Evolutionary conservation across 1,140 invertebrate genomes (phyloP).

Genomic region (Zaprionus camerounensis): DNA sequence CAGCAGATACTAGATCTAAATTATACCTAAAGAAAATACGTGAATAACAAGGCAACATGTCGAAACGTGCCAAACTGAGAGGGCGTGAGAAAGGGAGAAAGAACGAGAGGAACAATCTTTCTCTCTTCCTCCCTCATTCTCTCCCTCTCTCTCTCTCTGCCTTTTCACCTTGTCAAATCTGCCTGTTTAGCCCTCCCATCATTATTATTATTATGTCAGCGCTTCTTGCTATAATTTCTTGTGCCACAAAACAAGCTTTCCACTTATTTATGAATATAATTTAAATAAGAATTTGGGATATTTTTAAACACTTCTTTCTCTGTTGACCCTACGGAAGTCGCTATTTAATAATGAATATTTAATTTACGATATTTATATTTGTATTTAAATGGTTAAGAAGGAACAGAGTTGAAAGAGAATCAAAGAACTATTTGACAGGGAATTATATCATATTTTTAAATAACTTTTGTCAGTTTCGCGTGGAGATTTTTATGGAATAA

Average conservation of each 20-base stretch:
- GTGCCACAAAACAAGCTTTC: neutral
- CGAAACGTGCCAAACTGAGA: slow-evolving; percentile 14
- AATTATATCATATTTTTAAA: slow-evolving; percentile 16
- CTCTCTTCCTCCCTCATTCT: neutral
- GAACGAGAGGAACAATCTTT: slow-evolving; percentile 1
- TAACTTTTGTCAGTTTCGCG: neutral
- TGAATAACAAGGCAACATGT: slow-evolving; percentile 16
- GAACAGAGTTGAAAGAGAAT: slow-evolving; percentile 1
- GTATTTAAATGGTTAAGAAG: neutral
- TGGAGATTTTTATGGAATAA: neutral
- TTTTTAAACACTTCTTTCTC: slow-evolving; percentile 2
- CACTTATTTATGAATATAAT: neutral
- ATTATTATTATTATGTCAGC: slow-evolving; percentile 26
- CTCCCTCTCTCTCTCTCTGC: neutral
- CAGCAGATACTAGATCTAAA: slow-evolving; percentile 40
- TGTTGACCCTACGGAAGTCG: slow-evolving; percentile 25
- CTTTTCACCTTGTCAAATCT: slow-evolving; percentile 2
- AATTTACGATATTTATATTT: slow-evolving; percentile 23
- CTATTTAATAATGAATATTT: slow-evolving; percentile 6
- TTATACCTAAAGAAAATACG: slow-evolving; percentile 17
- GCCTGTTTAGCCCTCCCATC: neutral
- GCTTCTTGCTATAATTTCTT: neutral
- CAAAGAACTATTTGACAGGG: neutral
- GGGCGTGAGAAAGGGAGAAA: slow-evolving; percentile 7
- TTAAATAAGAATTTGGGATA: neutral